These are phyloP conservation scores for Apamea anceps DNA, from an alignment of 2,888 invertebrate genomes.

Conservation along the genomic window DNA sequence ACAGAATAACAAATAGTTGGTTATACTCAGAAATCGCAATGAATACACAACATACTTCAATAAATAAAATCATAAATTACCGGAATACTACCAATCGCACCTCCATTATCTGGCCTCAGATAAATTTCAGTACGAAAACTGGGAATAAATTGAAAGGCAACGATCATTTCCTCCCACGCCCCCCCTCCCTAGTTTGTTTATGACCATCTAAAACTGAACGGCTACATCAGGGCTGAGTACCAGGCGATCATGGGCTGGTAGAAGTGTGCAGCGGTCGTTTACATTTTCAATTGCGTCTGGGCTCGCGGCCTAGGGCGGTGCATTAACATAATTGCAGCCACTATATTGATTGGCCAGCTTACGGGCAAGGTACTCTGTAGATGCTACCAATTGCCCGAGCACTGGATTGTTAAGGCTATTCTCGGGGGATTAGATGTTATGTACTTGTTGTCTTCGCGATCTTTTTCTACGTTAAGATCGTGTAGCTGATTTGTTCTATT, in stretches of 20 bases:
- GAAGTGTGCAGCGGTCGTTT: slow-evolving; percentile 80
- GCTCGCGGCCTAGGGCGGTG: slow-evolving; percentile 80
- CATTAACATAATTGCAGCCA: slow-evolving; percentile 89
- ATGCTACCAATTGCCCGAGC: slow-evolving; percentile 66
- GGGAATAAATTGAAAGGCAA: slow-evolving; percentile 63
- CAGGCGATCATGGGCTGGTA: slow-evolving; percentile 76
- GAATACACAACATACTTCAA: slow-evolving; percentile 17
- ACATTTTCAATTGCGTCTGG: slow-evolving; percentile 85
- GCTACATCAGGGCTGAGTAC: slow-evolving; percentile 71
- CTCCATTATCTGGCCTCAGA: slow-evolving; percentile 55
- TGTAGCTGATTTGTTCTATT: slow-evolving; percentile 3
- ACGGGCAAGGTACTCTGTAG: slow-evolving; percentile 73
- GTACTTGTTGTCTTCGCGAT: slow-evolving; percentile 41
- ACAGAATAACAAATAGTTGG: too few relatives aligned
- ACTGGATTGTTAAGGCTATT: slow-evolving; percentile 56
- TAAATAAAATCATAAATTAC: slow-evolving; percentile 55
- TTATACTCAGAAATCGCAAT: neutral
- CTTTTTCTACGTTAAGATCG: slow-evolving; percentile 40
- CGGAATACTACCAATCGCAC: slow-evolving; percentile 51
- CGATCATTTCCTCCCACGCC: slow-evolving; percentile 61
- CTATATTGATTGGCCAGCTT: slow-evolving; percentile 87
- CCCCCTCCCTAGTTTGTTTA: slow-evolving; percentile 60
- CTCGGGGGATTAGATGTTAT: slow-evolving; percentile 55
- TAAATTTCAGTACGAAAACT: slow-evolving; percentile 60
- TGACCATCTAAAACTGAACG: slow-evolving; percentile 69